Percentiles rank a stretch among this genome's conserved stretches.
These are phyloP conservation scores for Heteromormyrus szaboi DNA, from an alignment of 2,797 vertebrate species.

Conservation along the genomic window DNA sequence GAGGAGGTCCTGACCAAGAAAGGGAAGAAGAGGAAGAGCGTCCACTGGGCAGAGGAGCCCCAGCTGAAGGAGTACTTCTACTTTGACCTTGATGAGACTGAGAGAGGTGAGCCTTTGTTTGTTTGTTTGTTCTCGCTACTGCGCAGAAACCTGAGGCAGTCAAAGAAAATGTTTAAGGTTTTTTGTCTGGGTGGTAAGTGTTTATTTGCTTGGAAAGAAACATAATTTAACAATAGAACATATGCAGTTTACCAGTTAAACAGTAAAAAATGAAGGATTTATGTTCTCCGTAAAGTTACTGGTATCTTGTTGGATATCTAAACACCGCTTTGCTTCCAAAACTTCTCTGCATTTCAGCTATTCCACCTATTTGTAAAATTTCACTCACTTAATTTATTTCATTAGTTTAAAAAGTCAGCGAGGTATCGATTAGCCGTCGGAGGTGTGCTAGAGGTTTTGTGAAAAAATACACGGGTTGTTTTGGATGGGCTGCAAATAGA, in stretches of 20 bases:
- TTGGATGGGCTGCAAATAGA: not conserved
- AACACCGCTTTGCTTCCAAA: not conserved
- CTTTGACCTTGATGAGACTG: slow-evolving; percentile 89
- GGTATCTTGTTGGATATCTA: not conserved
- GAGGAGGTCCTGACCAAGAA: slow-evolving; percentile 74
- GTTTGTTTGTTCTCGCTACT: not conserved
- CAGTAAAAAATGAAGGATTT: not conserved
- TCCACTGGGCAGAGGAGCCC: slow-evolving; percentile 84
- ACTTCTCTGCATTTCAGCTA: not conserved
- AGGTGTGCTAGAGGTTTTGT: not conserved
- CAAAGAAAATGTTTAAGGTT: not conserved
- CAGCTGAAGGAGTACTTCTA: slow-evolving; percentile 86
- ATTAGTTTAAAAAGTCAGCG: not conserved
- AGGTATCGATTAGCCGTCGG: not conserved
- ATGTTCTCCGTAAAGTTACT: not conserved
- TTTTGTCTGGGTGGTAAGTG: not conserved
- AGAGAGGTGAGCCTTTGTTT: slow-evolving; percentile 65
- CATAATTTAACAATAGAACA: not conserved
- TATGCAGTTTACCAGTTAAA: not conserved
- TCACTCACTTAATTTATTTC: not conserved
- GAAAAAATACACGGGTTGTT: not conserved
- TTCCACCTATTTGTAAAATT: not conserved
- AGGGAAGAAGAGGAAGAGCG: slow-evolving; percentile 83
- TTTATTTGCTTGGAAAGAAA: not conserved
- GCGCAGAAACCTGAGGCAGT: not conserved